phyloP scores from a whole-genome alignment of 2,797 vertebrate genomes.

The Coranthus polyacanthus region DNA sequence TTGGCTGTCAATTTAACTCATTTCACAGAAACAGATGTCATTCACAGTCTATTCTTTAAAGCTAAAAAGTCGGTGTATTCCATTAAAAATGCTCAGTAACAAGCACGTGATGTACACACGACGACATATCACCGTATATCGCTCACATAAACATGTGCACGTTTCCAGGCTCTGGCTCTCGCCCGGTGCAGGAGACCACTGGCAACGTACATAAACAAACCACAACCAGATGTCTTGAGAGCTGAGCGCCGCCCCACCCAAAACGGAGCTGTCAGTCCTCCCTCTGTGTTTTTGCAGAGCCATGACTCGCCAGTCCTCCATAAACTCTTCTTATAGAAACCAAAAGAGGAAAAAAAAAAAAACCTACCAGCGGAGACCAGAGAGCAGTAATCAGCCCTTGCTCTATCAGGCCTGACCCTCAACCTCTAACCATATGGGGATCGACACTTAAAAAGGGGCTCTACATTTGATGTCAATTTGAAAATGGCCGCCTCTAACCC shows the following conservation, averaged over 20 bases:
- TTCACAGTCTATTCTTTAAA: no score
- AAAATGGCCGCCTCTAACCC: slow-evolving; percentile 36
- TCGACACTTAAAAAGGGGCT: slow-evolving; percentile 2
- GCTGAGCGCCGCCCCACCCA: slow-evolving; percentile 64
- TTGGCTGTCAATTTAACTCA: no score
- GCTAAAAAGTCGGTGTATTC: neutral
- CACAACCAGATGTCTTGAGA: slow-evolving; percentile 77
- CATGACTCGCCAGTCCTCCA: slow-evolving; percentile 58
- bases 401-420: slow-evolving; percentile 33
- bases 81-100: slow-evolving; percentile 22
- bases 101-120: slow-evolving; percentile 15
- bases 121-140: slow-evolving; percentile 53
- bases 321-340: slow-evolving; percentile 48
- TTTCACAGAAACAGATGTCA: neutral
- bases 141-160: slow-evolving; percentile 58
- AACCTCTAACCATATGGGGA: slow-evolving; percentile 29
- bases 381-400: slow-evolving; percentile 36
- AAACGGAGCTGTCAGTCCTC: slow-evolving; percentile 60
- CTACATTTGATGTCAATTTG: slow-evolving; percentile 38
- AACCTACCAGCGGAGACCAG: slow-evolving; percentile 8
- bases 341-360: slow-evolving; percentile 3
- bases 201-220: slow-evolving; percentile 76
- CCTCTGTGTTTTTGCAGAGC: slow-evolving; percentile 72
- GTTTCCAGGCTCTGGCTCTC: slow-evolving; percentile 49
- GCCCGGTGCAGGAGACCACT: slow-evolving; percentile 54